These are phyloP conservation scores for Amphipoea oculea DNA, from an alignment of 2,888 invertebrate genomes.

Conservation along the genomic window DNA sequence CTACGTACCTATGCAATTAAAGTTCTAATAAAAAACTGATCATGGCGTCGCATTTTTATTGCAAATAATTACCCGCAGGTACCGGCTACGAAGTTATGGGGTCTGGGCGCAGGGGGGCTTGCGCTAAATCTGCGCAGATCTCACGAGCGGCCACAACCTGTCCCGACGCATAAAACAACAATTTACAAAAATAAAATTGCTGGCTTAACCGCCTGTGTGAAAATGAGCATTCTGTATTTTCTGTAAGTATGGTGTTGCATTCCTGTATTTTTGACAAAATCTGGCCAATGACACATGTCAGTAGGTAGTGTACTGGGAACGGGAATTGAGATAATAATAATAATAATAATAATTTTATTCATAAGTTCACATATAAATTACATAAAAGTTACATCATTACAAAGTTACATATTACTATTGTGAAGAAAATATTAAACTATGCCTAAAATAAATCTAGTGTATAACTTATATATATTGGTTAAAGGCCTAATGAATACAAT, in stretches of 20 bases:
- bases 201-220: background rate
- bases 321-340: no score
- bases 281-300: background rate
- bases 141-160: conserved; percentile 44
- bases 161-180: conserved; percentile 27
- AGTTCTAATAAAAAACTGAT: conserved; percentile 54
- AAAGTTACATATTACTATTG: no score
- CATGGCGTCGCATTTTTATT: conserved; percentile 33
- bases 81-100: background rate
- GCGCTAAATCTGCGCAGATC: conserved; percentile 37
- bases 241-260: background rate
- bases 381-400: no score
- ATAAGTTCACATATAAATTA: no score
- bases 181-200: conserved; percentile 42
- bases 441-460: no score
- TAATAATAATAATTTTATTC: no score
- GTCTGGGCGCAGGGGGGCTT: background rate
- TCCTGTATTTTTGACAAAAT: background rate
- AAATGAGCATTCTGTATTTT: conserved; percentile 2
- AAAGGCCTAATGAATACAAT: no score
- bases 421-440: no score
- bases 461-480: no score
- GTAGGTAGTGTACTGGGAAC: background rate
- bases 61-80: conserved; percentile 39
- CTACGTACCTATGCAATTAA: conserved; percentile 27